These are phyloP conservation scores for Nasua narica DNA, from an alignment of 2,797 vertebrate species.

Conservation along the genomic window DNA sequence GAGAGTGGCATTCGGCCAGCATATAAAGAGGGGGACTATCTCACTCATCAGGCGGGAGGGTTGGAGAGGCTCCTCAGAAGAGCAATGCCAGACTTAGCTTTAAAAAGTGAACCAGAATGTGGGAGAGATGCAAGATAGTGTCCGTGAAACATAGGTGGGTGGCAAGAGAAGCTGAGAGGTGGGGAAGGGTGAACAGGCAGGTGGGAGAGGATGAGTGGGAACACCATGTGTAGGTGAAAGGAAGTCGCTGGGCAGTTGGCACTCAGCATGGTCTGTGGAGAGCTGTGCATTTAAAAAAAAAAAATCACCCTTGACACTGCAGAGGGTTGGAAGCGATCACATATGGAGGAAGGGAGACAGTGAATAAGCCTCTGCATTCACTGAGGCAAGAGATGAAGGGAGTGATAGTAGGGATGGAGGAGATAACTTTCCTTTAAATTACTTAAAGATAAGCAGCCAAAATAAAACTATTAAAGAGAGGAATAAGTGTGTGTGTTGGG, in stretches of 20 bases:
- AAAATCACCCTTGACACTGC: not conserved
- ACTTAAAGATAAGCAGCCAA: not conserved
- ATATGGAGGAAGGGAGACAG: not conserved
- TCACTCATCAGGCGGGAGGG: not conserved
- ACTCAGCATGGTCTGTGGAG: not conserved
- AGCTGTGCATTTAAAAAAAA: not conserved
- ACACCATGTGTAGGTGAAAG: not conserved
- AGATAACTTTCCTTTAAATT: not conserved
- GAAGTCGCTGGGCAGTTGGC: not conserved
- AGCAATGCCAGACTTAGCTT: not conserved
- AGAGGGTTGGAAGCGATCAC: not conserved
- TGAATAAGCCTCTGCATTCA: not conserved
- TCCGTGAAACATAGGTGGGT: not conserved
- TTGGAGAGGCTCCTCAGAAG: not conserved
- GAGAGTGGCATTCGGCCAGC: not conserved
- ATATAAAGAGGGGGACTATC: not conserved
- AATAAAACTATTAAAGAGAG: not conserved
- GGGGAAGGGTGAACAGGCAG: not conserved
- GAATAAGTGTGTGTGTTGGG: not conserved
- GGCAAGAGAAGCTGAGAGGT: not conserved
- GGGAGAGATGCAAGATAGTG: not conserved
- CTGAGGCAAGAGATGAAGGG: not conserved
- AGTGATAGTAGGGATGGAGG: not conserved
- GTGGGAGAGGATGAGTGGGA: not conserved
- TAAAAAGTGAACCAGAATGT: not conserved